A percentile compares a stretch with the other conserved stretches of the same genome.
Evolutionary conservation across 2,888 invertebrate genomes (phyloP).

Genomic region (Aethes cnicana): DNA sequence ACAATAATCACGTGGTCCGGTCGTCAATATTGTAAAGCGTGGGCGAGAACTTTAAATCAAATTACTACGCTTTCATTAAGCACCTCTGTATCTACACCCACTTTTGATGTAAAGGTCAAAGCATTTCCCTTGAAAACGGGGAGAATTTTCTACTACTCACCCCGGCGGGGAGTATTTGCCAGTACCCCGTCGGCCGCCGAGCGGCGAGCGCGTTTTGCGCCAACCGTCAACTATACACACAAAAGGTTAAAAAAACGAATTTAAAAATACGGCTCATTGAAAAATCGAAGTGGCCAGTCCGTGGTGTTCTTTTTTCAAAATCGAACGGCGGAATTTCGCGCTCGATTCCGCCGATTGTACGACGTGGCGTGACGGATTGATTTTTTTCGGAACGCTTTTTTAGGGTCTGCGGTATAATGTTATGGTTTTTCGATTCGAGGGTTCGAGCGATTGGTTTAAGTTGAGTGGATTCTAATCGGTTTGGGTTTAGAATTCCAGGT

Average conservation of each 20-base stretch:
- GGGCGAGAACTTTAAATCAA: conserved; percentile 20
- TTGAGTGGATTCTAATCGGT: too few species aligned
- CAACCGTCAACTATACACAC: conserved; percentile 40
- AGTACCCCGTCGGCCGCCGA: conserved; percentile 65
- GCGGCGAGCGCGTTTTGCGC: conserved; percentile 67
- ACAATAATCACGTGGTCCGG: too few species aligned
- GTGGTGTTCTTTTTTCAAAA: conserved; percentile 5
- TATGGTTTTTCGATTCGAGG: conserved; percentile 36
- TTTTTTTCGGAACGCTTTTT: conserved; percentile 59
- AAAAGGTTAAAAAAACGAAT: conserved; percentile 42
- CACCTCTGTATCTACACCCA: conserved; percentile 14
- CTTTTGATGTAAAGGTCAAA: conserved; percentile 19
- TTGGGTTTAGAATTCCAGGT: too few species aligned
- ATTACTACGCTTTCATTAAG: conserved; percentile 22
- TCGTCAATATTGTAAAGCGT: too few species aligned
- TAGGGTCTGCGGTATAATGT: conserved; percentile 47
- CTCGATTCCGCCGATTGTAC: conserved; percentile 33
- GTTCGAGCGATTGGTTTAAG: conserved; percentile 10
- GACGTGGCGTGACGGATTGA: conserved; percentile 55
- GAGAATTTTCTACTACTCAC: conserved; percentile 36
- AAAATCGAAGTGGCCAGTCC: conserved; percentile 26
- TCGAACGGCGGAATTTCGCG: neutral
- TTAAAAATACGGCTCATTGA: conserved; percentile 7
- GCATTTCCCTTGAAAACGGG: conserved; percentile 33
- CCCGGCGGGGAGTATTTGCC: conserved; percentile 43